Percentiles rank a stretch among this genome's conserved stretches.
Evolutionary conservation across 2,113 vertebrate genomes (phyloP).

Genomic region (Nesospiza acunhae): DNA sequence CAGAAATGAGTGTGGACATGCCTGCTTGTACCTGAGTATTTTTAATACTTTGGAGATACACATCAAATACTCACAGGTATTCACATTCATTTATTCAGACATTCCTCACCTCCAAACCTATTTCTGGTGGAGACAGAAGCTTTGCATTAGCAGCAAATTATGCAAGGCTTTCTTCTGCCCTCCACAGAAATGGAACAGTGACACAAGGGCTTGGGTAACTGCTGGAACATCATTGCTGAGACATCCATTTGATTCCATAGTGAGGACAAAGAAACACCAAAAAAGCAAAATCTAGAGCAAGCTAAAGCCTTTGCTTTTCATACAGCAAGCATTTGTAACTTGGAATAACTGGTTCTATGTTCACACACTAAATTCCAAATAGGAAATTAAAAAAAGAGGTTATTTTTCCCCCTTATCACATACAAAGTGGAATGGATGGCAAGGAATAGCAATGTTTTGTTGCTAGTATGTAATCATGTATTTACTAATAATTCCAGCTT

Average conservation of each 20-base stretch:
- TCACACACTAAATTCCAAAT: background rate
- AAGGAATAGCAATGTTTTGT: background rate
- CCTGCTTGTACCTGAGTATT: conserved; percentile 16
- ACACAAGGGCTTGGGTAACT: background rate
- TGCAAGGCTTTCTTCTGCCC: background rate
- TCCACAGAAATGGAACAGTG: background rate
- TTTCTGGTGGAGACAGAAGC: conserved; percentile 26
- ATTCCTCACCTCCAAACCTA: background rate
- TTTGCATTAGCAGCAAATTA: background rate
- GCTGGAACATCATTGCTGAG: background rate
- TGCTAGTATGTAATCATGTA: background rate
- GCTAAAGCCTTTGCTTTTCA: background rate
- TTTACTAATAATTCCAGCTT: background rate
- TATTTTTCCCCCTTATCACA: fast-evolving
- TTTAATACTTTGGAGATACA: conserved; percentile 36
- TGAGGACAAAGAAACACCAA: background rate
- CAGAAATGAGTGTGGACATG: conserved; percentile 54
- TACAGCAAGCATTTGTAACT: background rate
- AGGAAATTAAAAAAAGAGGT: background rate
- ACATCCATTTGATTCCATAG: background rate
- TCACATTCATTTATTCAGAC: conserved; percentile 7
- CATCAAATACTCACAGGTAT: conserved; percentile 20
- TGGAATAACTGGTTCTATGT: background rate
- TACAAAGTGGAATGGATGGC: background rate
- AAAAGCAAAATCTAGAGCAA: background rate